Base-by-base conservation (phyloP, 2,888 invertebrate genomes). In the Drosophila tripunctata region DNA sequence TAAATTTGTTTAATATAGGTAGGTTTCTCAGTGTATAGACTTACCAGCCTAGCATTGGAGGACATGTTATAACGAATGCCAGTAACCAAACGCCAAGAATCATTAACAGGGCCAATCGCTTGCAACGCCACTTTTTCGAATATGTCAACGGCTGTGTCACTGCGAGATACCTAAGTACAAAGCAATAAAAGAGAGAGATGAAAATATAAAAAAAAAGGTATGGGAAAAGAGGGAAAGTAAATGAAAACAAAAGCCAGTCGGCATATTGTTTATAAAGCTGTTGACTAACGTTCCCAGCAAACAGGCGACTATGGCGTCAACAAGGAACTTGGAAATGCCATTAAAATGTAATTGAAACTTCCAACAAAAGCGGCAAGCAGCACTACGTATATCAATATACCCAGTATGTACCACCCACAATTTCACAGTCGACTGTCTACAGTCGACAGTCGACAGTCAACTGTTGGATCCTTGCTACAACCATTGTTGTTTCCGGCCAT, bases 91-190 rank as follows among this genome's bases (percentile, higher is more conserved):
- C 98, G 44, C 95, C 94, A 47, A 96, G 93, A 72, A 98, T 97
- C 95, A 98, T 96, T n/a, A 96, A 92, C 45, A 96, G 93, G 0
- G 97, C 97, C 69, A 97, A 92, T 71, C 96, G 93, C 92, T 96
- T 96, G 4, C 96, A 96, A 43, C 98, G 94, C 87, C 98, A 93
- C 88, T 97, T 94, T 87, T 96, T 94, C 47, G 98, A 97, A 92
- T 99, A 99, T 67, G 96, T 96, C 78, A 99, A 92, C 0, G 99
- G 98, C 88, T 97, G 95, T 55, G 98, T 98, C 61, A 99, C 98
- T 15, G 99, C 98, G 81, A 98, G 93, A 92, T 98, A 99, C 81
- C 96, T 93, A 75, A 55, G 50, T 57, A 62, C 50, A 63, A 63
- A 56, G 68, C 55, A 67, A 71, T 48, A 63, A 63, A 62, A 40